Percentiles rank a stretch among this genome's conserved stretches.
phyloP scores from a whole-genome alignment of 2,888 invertebrate species.

The Balanococcus diminutus region DNA sequence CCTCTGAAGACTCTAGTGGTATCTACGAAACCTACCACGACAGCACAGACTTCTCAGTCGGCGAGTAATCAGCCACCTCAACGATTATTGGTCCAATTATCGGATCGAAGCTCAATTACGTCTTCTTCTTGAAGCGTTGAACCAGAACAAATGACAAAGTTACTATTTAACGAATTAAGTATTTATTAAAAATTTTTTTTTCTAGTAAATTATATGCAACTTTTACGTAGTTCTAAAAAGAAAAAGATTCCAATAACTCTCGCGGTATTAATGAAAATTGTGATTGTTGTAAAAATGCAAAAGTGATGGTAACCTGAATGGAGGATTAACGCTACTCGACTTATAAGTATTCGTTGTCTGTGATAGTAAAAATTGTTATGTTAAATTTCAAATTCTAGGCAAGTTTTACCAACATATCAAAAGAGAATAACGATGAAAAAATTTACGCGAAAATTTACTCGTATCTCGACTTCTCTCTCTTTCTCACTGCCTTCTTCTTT shows the following conservation, averaged over 20 bases:
- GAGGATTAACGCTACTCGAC: not conserved
- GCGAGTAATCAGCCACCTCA: slow-evolving; percentile 29
- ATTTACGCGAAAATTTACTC: not conserved
- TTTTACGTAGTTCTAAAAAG: not conserved
- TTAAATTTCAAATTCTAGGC: not conserved
- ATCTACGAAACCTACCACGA: slow-evolving; percentile 34
- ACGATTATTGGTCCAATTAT: slow-evolving; percentile 45
- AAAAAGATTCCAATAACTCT: not conserved
- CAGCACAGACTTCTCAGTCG: not conserved
- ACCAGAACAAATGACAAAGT: slow-evolving; percentile 23
- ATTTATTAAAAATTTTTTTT: not conserved
- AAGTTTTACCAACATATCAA: slow-evolving; percentile 15
- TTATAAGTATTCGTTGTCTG: slow-evolving; percentile 27
- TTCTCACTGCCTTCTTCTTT: not conserved
- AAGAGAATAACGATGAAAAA: not conserved
- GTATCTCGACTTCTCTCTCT: not conserved
- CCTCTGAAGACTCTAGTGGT: slow-evolving; percentile 60
- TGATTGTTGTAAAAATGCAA: not conserved
- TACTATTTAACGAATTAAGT: slow-evolving; percentile 32
- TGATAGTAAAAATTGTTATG: slow-evolving; percentile 26
- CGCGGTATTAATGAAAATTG: not conserved
- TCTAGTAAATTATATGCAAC: slow-evolving; percentile 11
- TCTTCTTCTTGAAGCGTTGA: slow-evolving; percentile 25
- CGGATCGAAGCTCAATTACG: slow-evolving; percentile 30
- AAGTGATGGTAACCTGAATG: slow-evolving; percentile 21